Percentiles rank a stretch among this genome's conserved stretches.
These are phyloP conservation scores for Chelidonichthys spinosus DNA, from an alignment of 2,797 vertebrate genomes.

Conservation along the genomic window DNA sequence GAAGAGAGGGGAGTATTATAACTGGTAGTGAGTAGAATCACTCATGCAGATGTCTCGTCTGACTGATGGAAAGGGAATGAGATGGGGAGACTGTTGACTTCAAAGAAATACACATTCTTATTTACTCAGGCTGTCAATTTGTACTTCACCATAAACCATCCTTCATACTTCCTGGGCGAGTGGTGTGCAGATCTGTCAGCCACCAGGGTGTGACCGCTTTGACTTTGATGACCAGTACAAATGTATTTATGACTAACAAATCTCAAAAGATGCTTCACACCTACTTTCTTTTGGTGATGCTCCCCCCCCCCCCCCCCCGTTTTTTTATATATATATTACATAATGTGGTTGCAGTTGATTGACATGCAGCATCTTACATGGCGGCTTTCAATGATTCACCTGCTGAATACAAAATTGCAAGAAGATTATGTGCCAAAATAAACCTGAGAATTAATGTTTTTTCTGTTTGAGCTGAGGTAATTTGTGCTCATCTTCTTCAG, in stretches of 20 bases:
- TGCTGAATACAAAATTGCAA: slow-evolving; percentile 12
- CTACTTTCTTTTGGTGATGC: not conserved
- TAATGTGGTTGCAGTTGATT: slow-evolving; percentile 19
- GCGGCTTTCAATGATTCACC: slow-evolving; percentile 25
- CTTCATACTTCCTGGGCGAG: slow-evolving; percentile 19
- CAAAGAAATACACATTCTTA: slow-evolving; percentile 47
- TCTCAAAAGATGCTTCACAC: not conserved
- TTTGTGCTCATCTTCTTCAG: slow-evolving; percentile 23
- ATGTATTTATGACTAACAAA: not conserved
- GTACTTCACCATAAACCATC: slow-evolving; percentile 20
- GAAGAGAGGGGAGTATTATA: slow-evolving; percentile 68
- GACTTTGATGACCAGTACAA: slow-evolving; percentile 33
- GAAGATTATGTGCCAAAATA: slow-evolving; percentile 10
- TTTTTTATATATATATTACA: not conserved
- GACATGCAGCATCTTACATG: slow-evolving; percentile 10
- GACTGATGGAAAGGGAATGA: slow-evolving; percentile 54
- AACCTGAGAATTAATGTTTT: slow-evolving; percentile 11
- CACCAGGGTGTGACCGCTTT: slow-evolving; percentile 31
- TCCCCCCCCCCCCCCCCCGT: not conserved
- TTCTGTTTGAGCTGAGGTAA: slow-evolving; percentile 23
- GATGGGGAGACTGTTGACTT: slow-evolving; percentile 54
- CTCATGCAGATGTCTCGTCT: slow-evolving; percentile 67
- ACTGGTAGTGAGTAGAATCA: slow-evolving; percentile 68
- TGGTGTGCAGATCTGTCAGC: slow-evolving; percentile 26
- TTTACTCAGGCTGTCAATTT: slow-evolving; percentile 52